These are phyloP conservation scores for Furnarius figulus DNA, from an alignment of 2,113 vertebrate genomes.

Conservation along the genomic window DNA sequence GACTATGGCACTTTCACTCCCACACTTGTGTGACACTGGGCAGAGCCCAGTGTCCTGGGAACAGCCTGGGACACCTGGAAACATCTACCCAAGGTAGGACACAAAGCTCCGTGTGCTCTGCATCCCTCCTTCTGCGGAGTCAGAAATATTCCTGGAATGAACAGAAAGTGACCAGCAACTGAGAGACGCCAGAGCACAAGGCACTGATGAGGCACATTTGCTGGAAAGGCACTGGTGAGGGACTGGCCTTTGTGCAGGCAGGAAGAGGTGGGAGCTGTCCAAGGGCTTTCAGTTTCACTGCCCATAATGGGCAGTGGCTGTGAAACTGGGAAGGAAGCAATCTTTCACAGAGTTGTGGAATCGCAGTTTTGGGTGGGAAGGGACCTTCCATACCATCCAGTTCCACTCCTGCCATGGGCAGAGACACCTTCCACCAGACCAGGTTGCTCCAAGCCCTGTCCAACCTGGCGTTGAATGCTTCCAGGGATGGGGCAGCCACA, in stretches of 20 bases:
- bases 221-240: background rate
- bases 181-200: background rate
- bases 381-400: background rate
- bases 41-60: background rate
- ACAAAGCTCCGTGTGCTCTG: background rate
- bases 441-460: too few relatives aligned
- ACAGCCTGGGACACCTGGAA: background rate
- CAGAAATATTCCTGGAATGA: background rate
- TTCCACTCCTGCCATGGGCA: too few relatives aligned
- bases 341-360: background rate
- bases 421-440: too few relatives aligned
- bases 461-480: too few relatives aligned
- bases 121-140: background rate
- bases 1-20: background rate
- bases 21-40: accelerated
- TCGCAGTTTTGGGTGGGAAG: background rate
- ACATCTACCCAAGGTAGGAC: background rate
- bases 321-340: background rate
- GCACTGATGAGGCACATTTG: too few relatives aligned
- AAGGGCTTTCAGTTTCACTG: background rate
- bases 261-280: background rate
- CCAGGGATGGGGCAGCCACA: too few relatives aligned
- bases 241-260: background rate
- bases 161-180: background rate
- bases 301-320: background rate